These are phyloP conservation scores for Leptothorax acervorum DNA, from an alignment of 2,888 invertebrate genomes.

Conservation along the genomic window DNA sequence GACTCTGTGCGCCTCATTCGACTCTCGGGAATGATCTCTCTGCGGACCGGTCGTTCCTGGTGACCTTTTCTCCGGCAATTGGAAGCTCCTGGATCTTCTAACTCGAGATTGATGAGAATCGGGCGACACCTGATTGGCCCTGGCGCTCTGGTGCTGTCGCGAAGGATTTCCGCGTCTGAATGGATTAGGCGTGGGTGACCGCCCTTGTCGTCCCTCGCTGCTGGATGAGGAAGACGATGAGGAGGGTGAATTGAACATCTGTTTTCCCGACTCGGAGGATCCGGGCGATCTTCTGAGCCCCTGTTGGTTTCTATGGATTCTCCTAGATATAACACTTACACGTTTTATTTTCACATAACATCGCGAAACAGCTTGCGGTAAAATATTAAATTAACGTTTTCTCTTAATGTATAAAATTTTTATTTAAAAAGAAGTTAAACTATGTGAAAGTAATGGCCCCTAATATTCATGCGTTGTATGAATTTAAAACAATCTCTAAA, in stretches of 20 bases:
- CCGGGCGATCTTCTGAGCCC: slow-evolving; percentile 82
- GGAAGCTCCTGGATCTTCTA: slow-evolving; percentile 88
- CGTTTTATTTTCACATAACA: slow-evolving; percentile 36
- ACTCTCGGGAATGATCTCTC: slow-evolving; percentile 84
- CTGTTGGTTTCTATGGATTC: slow-evolving; percentile 75
- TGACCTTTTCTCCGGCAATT: slow-evolving; percentile 88
- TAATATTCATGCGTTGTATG: not conserved
- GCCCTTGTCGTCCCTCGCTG: slow-evolving; percentile 78
- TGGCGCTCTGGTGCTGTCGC: slow-evolving; percentile 78
- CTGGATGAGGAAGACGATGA: slow-evolving; percentile 82
- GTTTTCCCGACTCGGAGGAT: slow-evolving; percentile 81
- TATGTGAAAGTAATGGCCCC: not conserved
- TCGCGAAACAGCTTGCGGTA: not conserved
- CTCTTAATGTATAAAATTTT: not conserved
- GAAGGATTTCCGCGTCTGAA: slow-evolving; percentile 76
- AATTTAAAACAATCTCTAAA: not conserved
- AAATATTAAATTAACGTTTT: not conserved
- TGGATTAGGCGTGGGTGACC: slow-evolving; percentile 81
- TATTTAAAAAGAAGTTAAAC: not conserved
- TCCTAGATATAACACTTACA: slow-evolving; percentile 25
- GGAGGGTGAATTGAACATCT: slow-evolving; percentile 79
- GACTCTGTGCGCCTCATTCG: slow-evolving; percentile 83
- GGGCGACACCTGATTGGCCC: slow-evolving; percentile 78
- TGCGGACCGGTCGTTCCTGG: slow-evolving; percentile 84
- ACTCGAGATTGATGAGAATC: slow-evolving; percentile 84